phyloP scores from a whole-genome alignment of 2,113 vertebrate genomes.

The Aplodontia rufa region DNA sequence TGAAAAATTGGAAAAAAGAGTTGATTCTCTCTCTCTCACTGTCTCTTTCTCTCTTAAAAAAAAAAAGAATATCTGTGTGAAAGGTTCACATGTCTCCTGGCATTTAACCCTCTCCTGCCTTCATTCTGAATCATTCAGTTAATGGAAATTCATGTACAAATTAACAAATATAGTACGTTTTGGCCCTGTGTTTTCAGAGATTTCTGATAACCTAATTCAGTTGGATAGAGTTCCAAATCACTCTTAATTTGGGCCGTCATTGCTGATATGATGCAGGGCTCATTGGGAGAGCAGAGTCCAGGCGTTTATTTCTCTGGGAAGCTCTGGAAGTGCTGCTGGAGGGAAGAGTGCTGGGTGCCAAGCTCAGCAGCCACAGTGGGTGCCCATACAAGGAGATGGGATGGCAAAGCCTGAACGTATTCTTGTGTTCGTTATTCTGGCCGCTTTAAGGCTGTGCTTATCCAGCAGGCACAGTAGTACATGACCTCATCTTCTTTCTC shows the following conservation, averaged over 20 bases:
- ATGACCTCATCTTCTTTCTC: conserved; percentile 43
- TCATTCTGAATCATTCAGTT: not conserved
- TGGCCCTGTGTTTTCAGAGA: not conserved
- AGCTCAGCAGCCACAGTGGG: not conserved
- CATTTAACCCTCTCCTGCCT: not conserved
- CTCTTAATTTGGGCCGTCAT: not conserved
- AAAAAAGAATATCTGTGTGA: not conserved
- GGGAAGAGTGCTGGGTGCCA: too few relatives aligned
- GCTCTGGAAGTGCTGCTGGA: too few relatives aligned
- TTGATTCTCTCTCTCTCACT: too few relatives aligned
- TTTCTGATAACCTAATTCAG: not conserved
- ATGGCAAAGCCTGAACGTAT: not conserved
- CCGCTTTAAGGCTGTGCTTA: not conserved
- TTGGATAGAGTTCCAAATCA: too few relatives aligned
- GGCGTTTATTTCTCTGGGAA: not conserved
- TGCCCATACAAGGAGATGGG: not conserved
- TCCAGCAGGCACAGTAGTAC: conserved; percentile 39
- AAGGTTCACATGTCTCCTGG: not conserved
- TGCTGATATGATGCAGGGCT: not conserved
- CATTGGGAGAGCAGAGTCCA: not conserved
- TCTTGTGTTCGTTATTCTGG: not conserved
- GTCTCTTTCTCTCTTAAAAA: too few relatives aligned
- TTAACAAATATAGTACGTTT: not conserved
- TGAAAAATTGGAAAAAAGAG: too few relatives aligned
- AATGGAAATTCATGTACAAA: not conserved